phyloP scores from a whole-genome alignment of 1,140 invertebrate genomes.

The Halictus rubicundus region DNA sequence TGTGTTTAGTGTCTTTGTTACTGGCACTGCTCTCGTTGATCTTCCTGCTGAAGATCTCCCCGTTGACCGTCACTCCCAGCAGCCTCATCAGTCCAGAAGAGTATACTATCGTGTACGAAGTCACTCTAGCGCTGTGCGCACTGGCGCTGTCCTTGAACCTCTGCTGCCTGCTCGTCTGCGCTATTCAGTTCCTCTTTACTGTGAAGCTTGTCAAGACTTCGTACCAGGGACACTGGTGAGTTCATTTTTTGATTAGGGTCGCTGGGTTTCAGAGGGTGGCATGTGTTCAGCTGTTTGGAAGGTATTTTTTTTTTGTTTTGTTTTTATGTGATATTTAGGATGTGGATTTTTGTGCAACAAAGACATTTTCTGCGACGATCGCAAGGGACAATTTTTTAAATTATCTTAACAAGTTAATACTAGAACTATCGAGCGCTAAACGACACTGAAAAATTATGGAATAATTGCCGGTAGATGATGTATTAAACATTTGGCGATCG shows the following conservation, averaged over 20 bases:
- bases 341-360: no score
- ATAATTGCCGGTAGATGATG: no score
- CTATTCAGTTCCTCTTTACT: slow-evolving; percentile 95
- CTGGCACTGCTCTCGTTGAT: slow-evolving; percentile 91
- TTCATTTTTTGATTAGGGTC: background rate
- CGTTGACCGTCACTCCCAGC: slow-evolving; percentile 81
- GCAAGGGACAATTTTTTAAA: no score
- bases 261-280: background rate
- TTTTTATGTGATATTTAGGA: no score
- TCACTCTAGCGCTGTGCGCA: slow-evolving; percentile 92
- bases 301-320: no score
- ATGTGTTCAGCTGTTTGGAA: no score
- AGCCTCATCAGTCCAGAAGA: slow-evolving; percentile 86
- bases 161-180: slow-evolving; percentile 95
- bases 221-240: slow-evolving; percentile 78
- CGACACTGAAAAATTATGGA: no score
- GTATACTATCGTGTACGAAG: slow-evolving; percentile 93
- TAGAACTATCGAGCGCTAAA: no score
- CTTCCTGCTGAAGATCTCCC: slow-evolving; percentile 92
- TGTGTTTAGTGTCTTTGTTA: slow-evolving; percentile 91
- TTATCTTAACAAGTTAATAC: no score
- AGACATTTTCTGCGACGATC: no score
- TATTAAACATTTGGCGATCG: no score
- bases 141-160: slow-evolving; percentile 93
- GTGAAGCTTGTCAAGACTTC: slow-evolving; percentile 92